phyloP scores from a whole-genome alignment of 2,797 vertebrate genomes.

The Cossypha heuglini region DNA sequence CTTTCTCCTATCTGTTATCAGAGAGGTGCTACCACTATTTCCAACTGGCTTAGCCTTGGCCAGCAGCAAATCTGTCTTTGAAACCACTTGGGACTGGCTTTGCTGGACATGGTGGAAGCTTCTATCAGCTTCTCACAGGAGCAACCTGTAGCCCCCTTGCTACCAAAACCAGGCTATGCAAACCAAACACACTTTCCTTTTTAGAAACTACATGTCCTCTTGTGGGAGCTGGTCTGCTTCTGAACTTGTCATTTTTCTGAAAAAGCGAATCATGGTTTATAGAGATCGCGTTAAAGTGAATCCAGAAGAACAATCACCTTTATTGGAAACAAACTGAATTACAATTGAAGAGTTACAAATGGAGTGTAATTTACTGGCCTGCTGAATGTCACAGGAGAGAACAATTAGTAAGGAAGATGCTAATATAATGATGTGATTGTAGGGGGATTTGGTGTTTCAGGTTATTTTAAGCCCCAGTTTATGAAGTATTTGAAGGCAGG shows the following conservation, averaged over 20 bases:
- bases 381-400: not conserved
- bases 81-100: not conserved
- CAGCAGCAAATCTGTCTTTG: accelerated
- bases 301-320: not conserved
- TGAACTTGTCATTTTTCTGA: not conserved
- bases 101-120: not conserved
- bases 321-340: not conserved
- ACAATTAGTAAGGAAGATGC: not conserved
- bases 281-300: not conserved
- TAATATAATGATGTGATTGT: not conserved
- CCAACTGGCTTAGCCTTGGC: not conserved
- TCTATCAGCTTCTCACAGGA: not conserved
- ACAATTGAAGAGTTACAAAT: not conserved
- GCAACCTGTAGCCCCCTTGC: not conserved
- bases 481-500: not conserved
- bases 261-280: accelerated
- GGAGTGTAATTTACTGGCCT: not conserved
- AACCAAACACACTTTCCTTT: not conserved
- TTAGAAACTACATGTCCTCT: not conserved
- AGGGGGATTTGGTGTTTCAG: not conserved
- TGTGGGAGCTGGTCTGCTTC: not conserved
- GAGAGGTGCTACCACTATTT: not conserved
- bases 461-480: not conserved
- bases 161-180: not conserved
- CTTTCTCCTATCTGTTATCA: not conserved